Evolutionary conservation across 1,140 invertebrate species (phyloP), one percentile per base, ranked within the genome.

Genomic region (Branchinecta lindahli): DNA sequence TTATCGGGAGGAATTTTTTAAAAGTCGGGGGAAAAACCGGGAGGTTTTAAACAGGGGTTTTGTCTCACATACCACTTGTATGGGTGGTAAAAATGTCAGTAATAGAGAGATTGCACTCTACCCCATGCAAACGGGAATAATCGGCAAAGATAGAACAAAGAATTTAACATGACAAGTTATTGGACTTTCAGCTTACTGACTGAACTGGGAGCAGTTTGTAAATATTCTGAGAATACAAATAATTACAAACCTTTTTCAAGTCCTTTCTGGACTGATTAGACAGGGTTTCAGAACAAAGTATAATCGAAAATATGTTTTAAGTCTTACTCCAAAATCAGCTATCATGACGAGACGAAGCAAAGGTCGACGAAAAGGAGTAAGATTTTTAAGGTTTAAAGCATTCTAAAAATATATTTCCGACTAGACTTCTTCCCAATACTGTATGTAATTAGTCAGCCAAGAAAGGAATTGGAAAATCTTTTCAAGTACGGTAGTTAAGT

Each of bases 311-410:
- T 52, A 9, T 52, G n/a, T 9, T 9, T n/a, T 52, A 9, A 52
- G 9, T 52, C 9, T 52, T 52, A 52, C 47, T 52, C 47, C 47
- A 52, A 52, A 52, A 52, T 52, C 47, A 52, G 47, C 47, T 52
- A 52, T 52, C 47, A 52, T 52, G 47, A 52, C 47, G 47, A 52
- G 47, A 52, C 47, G 47, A 52, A 52, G 47, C 47, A 52, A 52
- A 52, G n/a, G 47, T 52, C 47, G 47, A 52, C 47, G 47, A 52
- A 52, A 9, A 52, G n/a, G 47, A n/a, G n/a, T n/a, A 52, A 52
- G 47, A 52, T 52, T 52, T 9, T 52, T 52, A 52, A 52, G 47
- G 47, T 52, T 52, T 52, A 52, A 52, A 52, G 47, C n/a, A 52
- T 52, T 52, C 9, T 52, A n/a, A 52, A 9, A 52, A 52, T n/a